phyloP scores from a whole-genome alignment of 1,140 invertebrate species.

The Leptinotarsa defecta region DNA sequence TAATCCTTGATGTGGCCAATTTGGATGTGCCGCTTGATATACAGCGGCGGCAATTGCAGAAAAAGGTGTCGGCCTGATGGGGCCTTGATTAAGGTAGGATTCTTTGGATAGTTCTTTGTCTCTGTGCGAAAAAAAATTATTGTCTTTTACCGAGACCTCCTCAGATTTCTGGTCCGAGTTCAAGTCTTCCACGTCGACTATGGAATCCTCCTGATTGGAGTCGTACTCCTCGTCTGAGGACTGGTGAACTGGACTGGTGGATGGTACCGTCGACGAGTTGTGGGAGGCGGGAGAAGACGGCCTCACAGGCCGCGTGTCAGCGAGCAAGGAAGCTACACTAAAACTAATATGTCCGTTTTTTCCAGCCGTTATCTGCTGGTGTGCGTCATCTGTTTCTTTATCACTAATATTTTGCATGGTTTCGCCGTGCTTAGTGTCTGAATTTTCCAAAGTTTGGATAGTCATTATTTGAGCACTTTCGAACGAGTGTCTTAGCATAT shows the following conservation, averaged over 20 bases:
- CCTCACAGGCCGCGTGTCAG: constrained; percentile 63
- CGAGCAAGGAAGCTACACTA: constrained; percentile 70
- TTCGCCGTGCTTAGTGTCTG: constrained; percentile 49
- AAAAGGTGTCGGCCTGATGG: constrained; percentile 69
- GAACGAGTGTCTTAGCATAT: constrained; percentile 50
- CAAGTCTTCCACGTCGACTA: constrained; percentile 71
- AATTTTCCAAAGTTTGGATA: constrained; percentile 53
- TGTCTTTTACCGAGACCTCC: constrained; percentile 37
- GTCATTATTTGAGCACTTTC: constrained; percentile 55
- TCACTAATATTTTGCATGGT: constrained; percentile 58
- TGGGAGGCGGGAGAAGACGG: constrained; percentile 51
- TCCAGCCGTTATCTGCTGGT: constrained; percentile 47
- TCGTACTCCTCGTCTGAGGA: constrained; percentile 69
- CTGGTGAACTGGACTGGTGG: constrained; percentile 56
- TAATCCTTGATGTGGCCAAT: constrained; percentile 63
- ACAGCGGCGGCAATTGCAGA: constrained; percentile 67
- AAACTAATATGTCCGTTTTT: constrained; percentile 65
- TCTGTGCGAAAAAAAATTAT: constrained; percentile 39
- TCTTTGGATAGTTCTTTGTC: constrained; percentile 46
- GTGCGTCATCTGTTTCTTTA: constrained; percentile 53
- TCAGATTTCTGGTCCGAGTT: constrained; percentile 58
- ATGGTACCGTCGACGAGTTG: constrained; percentile 45
- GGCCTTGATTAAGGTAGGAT: constrained; percentile 57
- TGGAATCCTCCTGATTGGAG: constrained; percentile 68
- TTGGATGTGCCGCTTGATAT: constrained; percentile 55